These are phyloP conservation scores for Centropyge bicolor DNA, from an alignment of 2,797 vertebrate genomes.

Conservation along the genomic window DNA sequence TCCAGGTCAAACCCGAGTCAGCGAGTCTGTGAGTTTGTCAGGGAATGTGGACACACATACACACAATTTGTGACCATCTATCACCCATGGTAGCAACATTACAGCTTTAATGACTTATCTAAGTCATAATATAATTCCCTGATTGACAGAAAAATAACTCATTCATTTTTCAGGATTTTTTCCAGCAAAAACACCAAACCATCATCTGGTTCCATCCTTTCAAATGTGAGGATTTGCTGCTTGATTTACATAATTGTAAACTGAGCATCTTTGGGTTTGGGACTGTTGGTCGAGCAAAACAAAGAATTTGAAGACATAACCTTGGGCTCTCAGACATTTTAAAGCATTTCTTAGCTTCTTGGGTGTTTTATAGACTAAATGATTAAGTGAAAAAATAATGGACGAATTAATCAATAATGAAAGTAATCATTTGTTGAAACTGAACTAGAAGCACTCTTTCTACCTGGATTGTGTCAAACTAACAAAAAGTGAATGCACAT, in stretches of 20 bases:
- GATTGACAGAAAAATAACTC: not conserved
- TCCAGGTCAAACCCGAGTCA: slow-evolving; percentile 64
- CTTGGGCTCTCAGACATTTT: too few species aligned
- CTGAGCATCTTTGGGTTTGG: too few species aligned
- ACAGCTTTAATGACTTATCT: not conserved
- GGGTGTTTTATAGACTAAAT: too few species aligned
- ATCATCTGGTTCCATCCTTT: not conserved
- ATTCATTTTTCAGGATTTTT: not conserved
- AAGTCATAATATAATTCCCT: too few species aligned
- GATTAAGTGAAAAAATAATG: too few species aligned
- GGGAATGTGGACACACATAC: slow-evolving; percentile 20
- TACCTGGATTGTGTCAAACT: not conserved
- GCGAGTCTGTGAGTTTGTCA: slow-evolving; percentile 50
- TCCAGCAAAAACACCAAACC: not conserved
- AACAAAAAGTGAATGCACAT: not conserved
- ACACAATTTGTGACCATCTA: not conserved
- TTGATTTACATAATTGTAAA: not conserved
- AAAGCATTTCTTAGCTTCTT: too few species aligned
- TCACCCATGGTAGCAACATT: not conserved
- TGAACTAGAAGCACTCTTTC: not conserved
- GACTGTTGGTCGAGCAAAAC: too few species aligned
- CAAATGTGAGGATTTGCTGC: not conserved
- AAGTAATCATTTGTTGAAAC: not conserved
- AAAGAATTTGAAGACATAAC: too few species aligned
- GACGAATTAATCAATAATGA: not conserved